Base-by-base conservation (phyloP, 2,113 vertebrate genomes). In the Catharus fuscescens region DNA sequence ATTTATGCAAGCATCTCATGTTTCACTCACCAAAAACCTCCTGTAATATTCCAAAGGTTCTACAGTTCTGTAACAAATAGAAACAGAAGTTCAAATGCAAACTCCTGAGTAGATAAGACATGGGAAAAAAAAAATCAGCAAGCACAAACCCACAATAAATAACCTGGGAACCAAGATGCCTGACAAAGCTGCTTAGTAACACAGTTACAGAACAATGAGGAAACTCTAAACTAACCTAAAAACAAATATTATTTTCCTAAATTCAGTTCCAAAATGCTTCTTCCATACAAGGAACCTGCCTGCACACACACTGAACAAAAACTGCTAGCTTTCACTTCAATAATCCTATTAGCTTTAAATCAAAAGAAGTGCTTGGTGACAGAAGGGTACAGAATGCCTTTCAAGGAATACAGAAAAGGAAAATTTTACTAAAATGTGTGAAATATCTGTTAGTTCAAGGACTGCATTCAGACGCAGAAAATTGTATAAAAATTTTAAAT, bases 1-100 rank as follows among this genome's bases (percentile, higher is more conserved):
- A 67, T 31, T 80, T 36, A 50, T 20, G 73, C 2, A 59, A 1
- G 6, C 6, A 53, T 25, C 62, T 47, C 8, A 5, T n/a, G 28
- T 19, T 93, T 69, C 77, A 98, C 99, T 97, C 62, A 99, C 99
- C 98, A 99, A 95, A 97, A 99, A 99, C 70, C 98, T 99, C 90
- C 99, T 98, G 97, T 99, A 99, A 90, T 99, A 99, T 87, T 99
- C 99, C 97, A 99, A 32, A 5, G 99, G 99, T 77, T 99, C 99
- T 78, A 99, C 99, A 6, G 98, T 99, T 97, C 99, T 99, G 87
- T 77, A 98, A 97, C 8, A 93, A 78, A 93, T 0, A 85, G 23
- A 77, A 94, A 74, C 13, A 53, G 23, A 95, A 80, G 15, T 69
- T 95, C 36, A 90, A 23, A 48, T 13, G 10, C 29, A 87, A 87